Evolutionary conservation across 2,888 invertebrate species (phyloP).

Genomic region (Nycteola revayana): DNA sequence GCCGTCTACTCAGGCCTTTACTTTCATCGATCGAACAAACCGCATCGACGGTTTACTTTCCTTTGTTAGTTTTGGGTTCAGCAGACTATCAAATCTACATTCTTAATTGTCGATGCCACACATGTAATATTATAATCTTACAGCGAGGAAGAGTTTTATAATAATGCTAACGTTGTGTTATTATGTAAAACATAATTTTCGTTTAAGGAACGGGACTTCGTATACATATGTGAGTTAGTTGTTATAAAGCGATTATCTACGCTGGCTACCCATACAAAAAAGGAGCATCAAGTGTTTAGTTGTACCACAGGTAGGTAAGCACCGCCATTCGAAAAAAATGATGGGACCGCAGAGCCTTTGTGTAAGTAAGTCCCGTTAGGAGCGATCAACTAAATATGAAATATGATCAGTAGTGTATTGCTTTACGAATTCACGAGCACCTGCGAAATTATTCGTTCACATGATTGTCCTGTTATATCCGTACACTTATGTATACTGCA

Average conservation of each 20-base stretch:
- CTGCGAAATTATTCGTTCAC: slow-evolving; percentile 33
- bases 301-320: slow-evolving; percentile 72
- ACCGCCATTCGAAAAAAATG: slow-evolving; percentile 42
- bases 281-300: slow-evolving; percentile 66
- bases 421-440: slow-evolving; percentile 29
- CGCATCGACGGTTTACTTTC: slow-evolving; percentile 76
- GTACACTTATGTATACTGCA: slow-evolving; percentile 13
- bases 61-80: slow-evolving; percentile 73
- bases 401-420: slow-evolving; percentile 46
- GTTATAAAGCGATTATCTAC: slow-evolving; percentile 57
- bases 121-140: slow-evolving; percentile 7
- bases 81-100: slow-evolving; percentile 35
- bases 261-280: slow-evolving; percentile 47
- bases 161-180: neutral
- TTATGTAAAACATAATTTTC: slow-evolving; percentile 1
- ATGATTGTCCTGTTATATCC: slow-evolving; percentile 24
- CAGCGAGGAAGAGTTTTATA: slow-evolving; percentile 4
- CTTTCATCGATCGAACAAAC: slow-evolving; percentile 79
- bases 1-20: slow-evolving; percentile 76
- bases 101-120: slow-evolving; percentile 13
- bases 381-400: slow-evolving; percentile 51
- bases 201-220: slow-evolving; percentile 12
- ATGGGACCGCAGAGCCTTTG: slow-evolving; percentile 55
- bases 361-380: slow-evolving; percentile 62
- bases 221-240: slow-evolving; percentile 36